These are phyloP conservation scores for Rhorus exstirpatorius DNA, from an alignment of 2,888 invertebrate genomes.

Conservation along the genomic window DNA sequence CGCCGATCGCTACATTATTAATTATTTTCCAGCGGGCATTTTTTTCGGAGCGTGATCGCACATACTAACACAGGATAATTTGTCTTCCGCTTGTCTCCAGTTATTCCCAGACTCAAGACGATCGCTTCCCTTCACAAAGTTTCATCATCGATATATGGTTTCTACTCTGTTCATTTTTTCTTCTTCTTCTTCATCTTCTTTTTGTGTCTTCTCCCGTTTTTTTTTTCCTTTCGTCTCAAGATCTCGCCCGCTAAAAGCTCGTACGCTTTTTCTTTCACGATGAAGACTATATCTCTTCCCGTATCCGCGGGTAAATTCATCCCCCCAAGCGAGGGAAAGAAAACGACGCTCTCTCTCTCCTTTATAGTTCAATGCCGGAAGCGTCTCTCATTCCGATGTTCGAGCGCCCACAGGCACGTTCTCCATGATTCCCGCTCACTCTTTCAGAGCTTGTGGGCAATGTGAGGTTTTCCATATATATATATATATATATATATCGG, in stretches of 20 bases:
- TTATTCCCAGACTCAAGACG: not conserved
- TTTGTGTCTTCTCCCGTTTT: not conserved
- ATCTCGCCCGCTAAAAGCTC: constrained; percentile 6
- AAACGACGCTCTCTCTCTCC: constrained; percentile 1
- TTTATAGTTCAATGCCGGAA: constrained; percentile 17
- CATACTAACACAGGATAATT: constrained; percentile 31
- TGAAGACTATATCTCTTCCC: constrained; percentile 8
- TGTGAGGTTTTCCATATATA: constrained; percentile 16
- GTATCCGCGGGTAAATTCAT: constrained; percentile 17
- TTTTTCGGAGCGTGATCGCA: constrained; percentile 5
- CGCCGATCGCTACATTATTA: not conserved
- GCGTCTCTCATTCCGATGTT: constrained; percentile 45
- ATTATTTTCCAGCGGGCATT: constrained; percentile 7
- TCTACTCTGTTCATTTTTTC: constrained; percentile 4
- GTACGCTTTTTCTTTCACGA: constrained; percentile 33
- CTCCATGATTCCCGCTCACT: constrained; percentile 39
- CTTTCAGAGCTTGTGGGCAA: constrained; percentile 22
- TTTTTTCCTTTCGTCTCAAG: constrained; percentile 14
- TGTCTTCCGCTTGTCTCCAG: constrained; percentile 4
- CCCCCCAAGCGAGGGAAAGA: constrained; percentile 13
- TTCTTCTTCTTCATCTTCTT: not conserved
- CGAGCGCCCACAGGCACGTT: constrained; percentile 60
- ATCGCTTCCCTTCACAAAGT: not conserved
- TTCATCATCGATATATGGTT: constrained; percentile 37
- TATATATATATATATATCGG: not conserved